Percentiles rank a stretch among this genome's conserved stretches.
Evolutionary conservation across 1,140 invertebrate species (phyloP).

Genomic region (Bombus terrestris): DNA sequence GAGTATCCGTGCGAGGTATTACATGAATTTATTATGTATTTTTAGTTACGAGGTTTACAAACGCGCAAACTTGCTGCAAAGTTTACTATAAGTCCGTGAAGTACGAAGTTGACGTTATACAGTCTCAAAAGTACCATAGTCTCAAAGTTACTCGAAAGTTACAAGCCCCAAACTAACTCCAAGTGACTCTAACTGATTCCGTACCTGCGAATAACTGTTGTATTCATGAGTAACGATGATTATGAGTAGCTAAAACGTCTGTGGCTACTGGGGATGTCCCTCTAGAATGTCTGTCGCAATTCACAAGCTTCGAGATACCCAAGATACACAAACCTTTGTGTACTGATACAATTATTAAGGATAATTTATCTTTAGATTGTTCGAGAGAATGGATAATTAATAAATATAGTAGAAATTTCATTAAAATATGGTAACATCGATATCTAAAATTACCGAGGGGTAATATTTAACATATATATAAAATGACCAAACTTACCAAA

Average conservation of each 20-base stretch:
- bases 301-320: not conserved
- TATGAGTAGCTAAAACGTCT: not conserved
- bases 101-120: slow-evolving; percentile 10
- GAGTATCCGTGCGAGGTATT: not conserved
- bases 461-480: no score
- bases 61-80: slow-evolving; percentile 1
- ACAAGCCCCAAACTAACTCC: not conserved
- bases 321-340: no score
- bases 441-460: no score
- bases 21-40: slow-evolving; percentile 16
- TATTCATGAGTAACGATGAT: not conserved
- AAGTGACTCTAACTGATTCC: slow-evolving; percentile 25
- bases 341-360: no score
- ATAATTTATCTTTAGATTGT: no score
- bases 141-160: slow-evolving; percentile 18
- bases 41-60: slow-evolving; percentile 12
- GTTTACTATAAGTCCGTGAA: slow-evolving; percentile 20
- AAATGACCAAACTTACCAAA: no score
- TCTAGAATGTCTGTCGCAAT: not conserved
- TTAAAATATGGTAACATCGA: no score
- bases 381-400: no score
- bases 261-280: not conserved
- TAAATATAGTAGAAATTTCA: no score
- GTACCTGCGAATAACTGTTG: slow-evolving; percentile 17
- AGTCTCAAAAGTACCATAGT: slow-evolving; percentile 24